Evolutionary conservation across 2,888 invertebrate genomes (phyloP).

Genomic region (Hermodice carunculata): DNA sequence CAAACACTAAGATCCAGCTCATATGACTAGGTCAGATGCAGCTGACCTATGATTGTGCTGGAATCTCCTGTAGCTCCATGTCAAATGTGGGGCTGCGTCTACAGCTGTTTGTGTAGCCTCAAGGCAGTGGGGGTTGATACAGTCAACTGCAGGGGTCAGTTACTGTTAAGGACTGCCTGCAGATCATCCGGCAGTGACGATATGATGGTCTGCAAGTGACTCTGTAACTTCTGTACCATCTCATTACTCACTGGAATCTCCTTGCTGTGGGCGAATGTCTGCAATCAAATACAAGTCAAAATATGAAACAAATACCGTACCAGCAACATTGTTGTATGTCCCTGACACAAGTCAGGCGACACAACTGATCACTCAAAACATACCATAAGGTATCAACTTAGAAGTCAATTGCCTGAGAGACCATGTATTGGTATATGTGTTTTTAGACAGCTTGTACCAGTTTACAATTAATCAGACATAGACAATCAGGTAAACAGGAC

Average conservation of each 20-base stretch:
- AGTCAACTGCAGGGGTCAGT: background rate
- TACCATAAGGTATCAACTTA: background rate
- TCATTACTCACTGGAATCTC: conserved; percentile 74
- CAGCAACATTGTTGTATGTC: background rate
- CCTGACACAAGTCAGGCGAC: background rate
- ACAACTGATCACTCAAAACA: background rate
- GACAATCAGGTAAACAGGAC: too few relatives aligned
- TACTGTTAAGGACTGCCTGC: conserved; percentile 78
- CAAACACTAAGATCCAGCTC: too few relatives aligned
- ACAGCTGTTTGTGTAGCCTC: too few relatives aligned
- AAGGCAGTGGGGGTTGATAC: too few relatives aligned
- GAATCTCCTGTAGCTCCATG: too few relatives aligned
- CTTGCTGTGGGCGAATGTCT: conserved; percentile 19
- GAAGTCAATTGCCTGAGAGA: too few relatives aligned
- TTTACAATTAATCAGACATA: too few relatives aligned
- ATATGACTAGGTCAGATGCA: too few relatives aligned
- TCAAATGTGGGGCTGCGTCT: too few relatives aligned
- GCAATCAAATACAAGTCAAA: background rate
- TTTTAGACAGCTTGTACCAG: too few relatives aligned
- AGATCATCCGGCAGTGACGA: conserved; percentile 88
- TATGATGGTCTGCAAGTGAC: conserved; percentile 84
- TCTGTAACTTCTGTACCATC: conserved; percentile 73
- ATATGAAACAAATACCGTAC: background rate
- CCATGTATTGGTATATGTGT: too few relatives aligned
- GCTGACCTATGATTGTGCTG: too few relatives aligned